A percentile compares a stretch with the other conserved stretches of the same genome.
These are phyloP conservation scores for Junonia oenone DNA, from an alignment of 2,888 invertebrate species.

Conservation along the genomic window DNA sequence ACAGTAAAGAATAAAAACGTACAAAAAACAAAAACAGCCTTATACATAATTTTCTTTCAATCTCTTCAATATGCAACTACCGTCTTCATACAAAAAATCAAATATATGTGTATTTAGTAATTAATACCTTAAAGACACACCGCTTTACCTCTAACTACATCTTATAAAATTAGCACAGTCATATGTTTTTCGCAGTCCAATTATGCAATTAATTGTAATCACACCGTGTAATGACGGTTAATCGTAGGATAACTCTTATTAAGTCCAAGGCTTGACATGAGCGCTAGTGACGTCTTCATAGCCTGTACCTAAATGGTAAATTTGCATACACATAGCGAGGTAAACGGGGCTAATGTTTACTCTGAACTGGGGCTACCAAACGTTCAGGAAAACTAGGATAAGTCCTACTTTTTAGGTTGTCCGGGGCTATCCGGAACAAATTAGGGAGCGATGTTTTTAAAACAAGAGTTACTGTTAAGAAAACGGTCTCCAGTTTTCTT, in stretches of 20 bases:
- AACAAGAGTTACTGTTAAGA: too few relatives aligned
- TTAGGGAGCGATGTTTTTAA: too few relatives aligned
- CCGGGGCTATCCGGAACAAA: too few relatives aligned
- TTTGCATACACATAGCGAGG: neutral
- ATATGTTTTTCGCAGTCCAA: slow-evolving; percentile 10
- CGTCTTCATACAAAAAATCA: too few relatives aligned
- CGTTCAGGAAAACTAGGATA: too few relatives aligned
- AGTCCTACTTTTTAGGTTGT: too few relatives aligned
- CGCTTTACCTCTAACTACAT: neutral
- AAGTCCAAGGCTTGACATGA: slow-evolving; percentile 21
- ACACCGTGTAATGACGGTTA: slow-evolving; percentile 20
- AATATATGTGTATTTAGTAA: neutral
- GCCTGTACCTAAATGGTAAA: neutral
- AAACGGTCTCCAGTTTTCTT: too few relatives aligned
- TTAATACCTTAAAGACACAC: neutral
- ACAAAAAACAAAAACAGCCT: too few relatives aligned
- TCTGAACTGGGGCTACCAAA: too few relatives aligned
- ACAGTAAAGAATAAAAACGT: too few relatives aligned
- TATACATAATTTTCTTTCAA: too few relatives aligned
- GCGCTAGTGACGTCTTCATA: slow-evolving; percentile 6
- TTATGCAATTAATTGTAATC: slow-evolving; percentile 22
- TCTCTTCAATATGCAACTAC: too few relatives aligned
- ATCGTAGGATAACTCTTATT: slow-evolving; percentile 25
- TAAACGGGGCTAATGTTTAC: neutral
- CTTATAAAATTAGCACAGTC: slow-evolving; percentile 6